Base-by-base conservation (phyloP, 2,888 invertebrate genomes). In the Nephrotoma appendiculata region DNA sequence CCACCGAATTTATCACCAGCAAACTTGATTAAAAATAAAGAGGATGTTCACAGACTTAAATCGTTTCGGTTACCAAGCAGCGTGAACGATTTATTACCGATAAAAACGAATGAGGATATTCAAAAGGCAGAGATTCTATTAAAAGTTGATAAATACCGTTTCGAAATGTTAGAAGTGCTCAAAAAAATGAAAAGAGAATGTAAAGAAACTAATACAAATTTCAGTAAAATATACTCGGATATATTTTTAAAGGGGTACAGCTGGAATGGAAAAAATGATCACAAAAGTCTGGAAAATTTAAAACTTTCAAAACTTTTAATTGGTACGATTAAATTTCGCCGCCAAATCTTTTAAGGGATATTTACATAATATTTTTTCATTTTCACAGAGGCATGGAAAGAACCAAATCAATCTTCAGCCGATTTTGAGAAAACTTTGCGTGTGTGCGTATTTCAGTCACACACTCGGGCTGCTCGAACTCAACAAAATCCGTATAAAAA, bases 201-300 rank as follows among this genome's bases (percentile, higher is more conserved):
- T 42, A 41, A 41, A 84, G 84, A 84, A n/a, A 84, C 15, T 0
- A 84, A 84, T 15, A n/a, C 42, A n/a, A 84, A 84, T 84, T 84
- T 84, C 19, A 84, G 43, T 84, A 84, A 84, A 42, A 84, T 84
- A 15, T 84, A 42, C 11, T 2, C 84, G 7, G 84, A 84, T 12
- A 15, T 42, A 42, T 84, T 84, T 84, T 9, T 84, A 15, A 84
- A 84, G 15, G 84, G n/a, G 15, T 84, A 84, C 15, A 84, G 84
- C 15, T 84, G 84, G 84, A 84, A 84, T 15, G 84, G 84, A 6
- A 84, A 84, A 84, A 84, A 84, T 84, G 43, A 84, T 84, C 84
- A 43, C 42, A 84, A 84, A 84, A 42, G 42, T 42, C 42, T 84
- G 42, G 84, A 84, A 84, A 15, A 84, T 84, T 84, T 84, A 42